Evolutionary conservation across 2,113 vertebrate species (phyloP), one percentile per base, ranked within the genome.

Genomic region (Equus quagga): DNA sequence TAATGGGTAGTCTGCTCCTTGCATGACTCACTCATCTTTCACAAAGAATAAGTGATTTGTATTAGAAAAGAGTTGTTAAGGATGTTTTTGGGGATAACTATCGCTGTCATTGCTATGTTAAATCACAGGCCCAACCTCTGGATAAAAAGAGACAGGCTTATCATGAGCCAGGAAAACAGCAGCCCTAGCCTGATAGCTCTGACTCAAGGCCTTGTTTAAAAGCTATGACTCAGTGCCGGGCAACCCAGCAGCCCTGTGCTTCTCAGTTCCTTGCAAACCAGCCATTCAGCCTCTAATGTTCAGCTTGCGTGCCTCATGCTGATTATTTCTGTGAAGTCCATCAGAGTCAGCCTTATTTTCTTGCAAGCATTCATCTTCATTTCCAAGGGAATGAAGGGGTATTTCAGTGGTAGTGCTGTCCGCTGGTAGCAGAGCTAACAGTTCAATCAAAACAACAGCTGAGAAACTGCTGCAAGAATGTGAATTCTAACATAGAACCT

Each of bases 31-130:
- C 98, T 98, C 98, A 97, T 98, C 97, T 98, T 98, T 97, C 96
- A 95, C 96, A 98, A 99, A 99, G 99, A 99, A 99, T 99, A 99
- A 98, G 99, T 97, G 99, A 99, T 99, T 99, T 99, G 99, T 99
- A 65, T 98, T 98, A 98, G 98, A 98, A 21, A 94, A 96, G 98
- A 98, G 97, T 96, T 96, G 97, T 97, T 97, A 97, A 98, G 98
- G 98, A 99, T 98, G 98, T 99, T 99, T 99, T 98, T 92, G 96
- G 98, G 98, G 98, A 98, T 98, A 98, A 98, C 98, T 99, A 98
- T 98, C 92, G 98, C 98, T 98, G 98, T 99, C 99, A 99, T 75
- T 99, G 97, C 98, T 94, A 98, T 98, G 98, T 98, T 99, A 98
- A 99, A 99, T 98, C 98, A 92, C 98, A 99, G 99, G 97, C 98